These are phyloP conservation scores for Smittia aterrima DNA, from an alignment of 2,888 invertebrate genomes.

Conservation along the genomic window DNA sequence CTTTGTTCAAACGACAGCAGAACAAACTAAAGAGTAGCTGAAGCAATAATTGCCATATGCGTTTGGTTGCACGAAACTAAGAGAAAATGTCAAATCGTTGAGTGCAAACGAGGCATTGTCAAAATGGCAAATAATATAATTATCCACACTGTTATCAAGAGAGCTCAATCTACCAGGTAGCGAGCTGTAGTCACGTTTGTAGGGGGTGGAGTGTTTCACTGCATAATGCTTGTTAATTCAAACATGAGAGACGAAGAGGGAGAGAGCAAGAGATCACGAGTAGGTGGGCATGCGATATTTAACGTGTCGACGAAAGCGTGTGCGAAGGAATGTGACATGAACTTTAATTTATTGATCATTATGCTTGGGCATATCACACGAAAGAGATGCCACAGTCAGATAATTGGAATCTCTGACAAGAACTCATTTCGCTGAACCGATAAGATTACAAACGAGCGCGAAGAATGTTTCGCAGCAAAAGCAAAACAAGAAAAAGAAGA, in stretches of 20 bases:
- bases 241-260: background rate
- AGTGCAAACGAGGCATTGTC: background rate
- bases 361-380: background rate
- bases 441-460: background rate
- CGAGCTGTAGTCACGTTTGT: background rate
- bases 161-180: background rate
- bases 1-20: too few relatives aligned
- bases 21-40: too few relatives aligned
- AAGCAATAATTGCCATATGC: too few relatives aligned
- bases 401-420: conserved; percentile 7
- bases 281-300: conserved; percentile 1
- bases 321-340: background rate
- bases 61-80: background rate
- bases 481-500: background rate
- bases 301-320: background rate
- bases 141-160: background rate
- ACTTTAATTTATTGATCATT: conserved; percentile 11
- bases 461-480: background rate
- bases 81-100: background rate
- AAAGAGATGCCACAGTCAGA: background rate
- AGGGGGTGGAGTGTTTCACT: background rate
- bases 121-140: background rate
- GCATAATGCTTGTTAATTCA: background rate
- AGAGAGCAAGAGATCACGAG: background rate
- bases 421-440: background rate